Evolutionary conservation across 1,140 invertebrate genomes (phyloP), one percentile per base, ranked within the genome.

Genomic region (Seison nebaliae): DNA sequence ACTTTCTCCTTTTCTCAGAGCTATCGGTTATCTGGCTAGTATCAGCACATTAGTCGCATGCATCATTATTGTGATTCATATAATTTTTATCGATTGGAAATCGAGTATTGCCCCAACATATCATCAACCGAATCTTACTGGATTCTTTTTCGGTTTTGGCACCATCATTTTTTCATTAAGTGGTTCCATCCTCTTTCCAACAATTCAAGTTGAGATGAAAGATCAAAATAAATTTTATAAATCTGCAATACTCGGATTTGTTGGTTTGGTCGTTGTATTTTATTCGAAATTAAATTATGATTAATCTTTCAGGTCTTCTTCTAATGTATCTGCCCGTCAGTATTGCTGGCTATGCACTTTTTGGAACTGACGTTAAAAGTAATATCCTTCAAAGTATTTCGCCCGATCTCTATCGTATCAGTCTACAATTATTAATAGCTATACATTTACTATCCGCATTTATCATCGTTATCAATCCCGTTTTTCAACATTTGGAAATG

Each of bases 401-500:
- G n/a, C 12, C 26, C 2, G 35, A 40, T 29, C 46, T 36, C 35
- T 35, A 55, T 18, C 51, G 51, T 32, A 46, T 51, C 16, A 41
- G 49, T 3, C 48, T 58, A 7, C 44, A 56, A 36, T 40, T 59
- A 2, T 39, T 57, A 9, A 56, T 62, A 29, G 53, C 55, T 4
- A 19, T 49, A 19, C 59, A 63, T 45, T 50, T 63, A 3, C 33
- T 60, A 22, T 44, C 55, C 3, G 56, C 51, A 6, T 51, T 58
- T 21, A 48, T 54, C 11, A 63, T 63, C 15, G 49, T 62, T 9
- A 45, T 62, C 17, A 64, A 60, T 38, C 60, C 61, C 8, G 43
- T 63, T 17, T 55, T 54, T 44, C 60, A 63, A 47, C n/a, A n/a
- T n/a, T 49, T 73, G 23, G 74, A 76, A 54, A 64, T 72, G 43